Conservation (phyloP, 2,888 invertebrate genomes). For the Nemurella pictetii region DNA sequence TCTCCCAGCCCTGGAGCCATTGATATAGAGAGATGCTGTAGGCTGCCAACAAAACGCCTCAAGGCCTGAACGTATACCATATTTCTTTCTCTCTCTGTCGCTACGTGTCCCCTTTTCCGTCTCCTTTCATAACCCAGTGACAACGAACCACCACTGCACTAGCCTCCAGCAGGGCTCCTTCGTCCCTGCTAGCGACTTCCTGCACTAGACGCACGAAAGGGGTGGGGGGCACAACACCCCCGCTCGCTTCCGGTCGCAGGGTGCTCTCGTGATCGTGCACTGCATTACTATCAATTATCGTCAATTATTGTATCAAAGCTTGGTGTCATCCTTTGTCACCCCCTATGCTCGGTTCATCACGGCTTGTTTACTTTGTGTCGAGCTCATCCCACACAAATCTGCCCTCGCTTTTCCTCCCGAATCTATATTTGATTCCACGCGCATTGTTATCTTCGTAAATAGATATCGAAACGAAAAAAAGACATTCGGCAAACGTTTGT, state of each 20-base stretch:
- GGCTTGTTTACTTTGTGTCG: neutral
- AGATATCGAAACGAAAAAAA: neutral
- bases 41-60: slow-evolving; percentile 11
- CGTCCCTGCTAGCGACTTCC: neutral
- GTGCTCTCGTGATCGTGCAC: neutral
- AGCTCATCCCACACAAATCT: neutral
- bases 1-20: neutral
- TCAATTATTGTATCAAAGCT: neutral
- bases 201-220: neutral
- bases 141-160: neutral
- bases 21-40: neutral
- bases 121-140: slow-evolving; percentile 22
- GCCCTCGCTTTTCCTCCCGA: neutral
- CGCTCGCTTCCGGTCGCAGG: slow-evolving; percentile 22
- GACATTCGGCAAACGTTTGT: neutral
- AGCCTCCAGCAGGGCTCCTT: slow-evolving; percentile 19
- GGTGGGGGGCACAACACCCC: slow-evolving; percentile 21
- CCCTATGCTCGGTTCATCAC: neutral
- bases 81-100: neutral
- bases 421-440: neutral
- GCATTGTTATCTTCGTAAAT: neutral
- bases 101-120: slow-evolving; percentile 10
- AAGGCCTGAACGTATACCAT: slow-evolving; percentile 4
- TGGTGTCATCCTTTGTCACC: neutral
- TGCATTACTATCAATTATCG: neutral